These are phyloP conservation scores for Ectropis crepuscularia DNA, from an alignment of 2,888 invertebrate species.

Conservation along the genomic window DNA sequence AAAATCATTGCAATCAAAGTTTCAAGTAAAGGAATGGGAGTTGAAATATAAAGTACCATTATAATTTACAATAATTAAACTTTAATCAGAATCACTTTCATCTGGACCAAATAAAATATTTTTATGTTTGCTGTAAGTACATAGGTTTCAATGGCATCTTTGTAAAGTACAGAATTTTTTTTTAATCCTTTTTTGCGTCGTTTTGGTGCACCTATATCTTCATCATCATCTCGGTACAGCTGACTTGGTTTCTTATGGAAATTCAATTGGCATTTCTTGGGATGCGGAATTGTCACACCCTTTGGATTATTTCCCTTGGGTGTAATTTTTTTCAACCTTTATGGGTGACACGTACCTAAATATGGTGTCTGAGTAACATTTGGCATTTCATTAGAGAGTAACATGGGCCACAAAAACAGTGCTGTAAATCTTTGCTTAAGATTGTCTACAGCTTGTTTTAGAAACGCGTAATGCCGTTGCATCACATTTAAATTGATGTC, in stretches of 20 bases:
- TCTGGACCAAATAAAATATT: too few species aligned
- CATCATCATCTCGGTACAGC: not conserved
- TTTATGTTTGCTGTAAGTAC: too few species aligned
- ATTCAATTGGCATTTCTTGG: not conserved
- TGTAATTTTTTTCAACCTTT: constrained; percentile 11
- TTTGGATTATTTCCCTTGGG: constrained; percentile 1
- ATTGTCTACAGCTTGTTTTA: constrained; percentile 52
- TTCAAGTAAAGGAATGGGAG: too few species aligned
- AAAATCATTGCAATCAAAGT: too few species aligned
- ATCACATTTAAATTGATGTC: constrained; percentile 48
- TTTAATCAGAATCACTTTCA: too few species aligned
- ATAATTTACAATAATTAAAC: too few species aligned
- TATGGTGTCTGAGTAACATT: not conserved
- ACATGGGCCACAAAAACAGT: constrained; percentile 68
- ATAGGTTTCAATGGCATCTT: not conserved
- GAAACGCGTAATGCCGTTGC: constrained; percentile 49
- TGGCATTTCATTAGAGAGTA: constrained; percentile 58
- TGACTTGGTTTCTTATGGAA: not conserved
- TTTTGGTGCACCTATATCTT: not conserved
- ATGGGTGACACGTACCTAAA: not conserved
- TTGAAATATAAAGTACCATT: too few species aligned
- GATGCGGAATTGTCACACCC: constrained; percentile 4
- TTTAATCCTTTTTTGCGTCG: not conserved
- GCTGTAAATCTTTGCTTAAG: constrained; percentile 62
- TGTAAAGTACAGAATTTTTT: not conserved